Evolutionary conservation across 2,888 invertebrate genomes (phyloP).

Genomic region (Cosmia pyralina): DNA sequence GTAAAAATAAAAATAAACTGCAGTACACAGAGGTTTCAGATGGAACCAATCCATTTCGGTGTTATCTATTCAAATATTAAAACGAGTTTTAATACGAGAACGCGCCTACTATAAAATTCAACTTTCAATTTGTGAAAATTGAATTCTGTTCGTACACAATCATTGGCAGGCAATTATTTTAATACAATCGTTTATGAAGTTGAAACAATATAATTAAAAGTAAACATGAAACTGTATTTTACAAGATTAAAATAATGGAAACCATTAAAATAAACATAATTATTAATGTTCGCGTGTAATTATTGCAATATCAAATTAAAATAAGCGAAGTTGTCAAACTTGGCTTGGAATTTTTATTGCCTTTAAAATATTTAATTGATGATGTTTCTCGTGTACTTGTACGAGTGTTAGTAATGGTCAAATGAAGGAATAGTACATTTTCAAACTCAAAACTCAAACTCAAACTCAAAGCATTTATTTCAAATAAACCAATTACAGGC

Average conservation of each 20-base stretch:
- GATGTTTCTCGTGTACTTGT: not conserved
- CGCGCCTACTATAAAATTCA: constrained; percentile 44
- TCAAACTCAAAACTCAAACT: no score
- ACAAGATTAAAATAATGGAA: constrained; percentile 14
- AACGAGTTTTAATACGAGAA: constrained; percentile 46
- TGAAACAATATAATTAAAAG: constrained; percentile 38
- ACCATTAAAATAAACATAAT: constrained; percentile 13
- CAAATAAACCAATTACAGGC: no score
- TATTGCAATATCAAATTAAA: constrained; percentile 5
- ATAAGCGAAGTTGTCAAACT: not conserved
- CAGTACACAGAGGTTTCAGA: constrained; percentile 22
- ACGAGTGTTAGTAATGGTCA: not conserved
- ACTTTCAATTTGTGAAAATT: constrained; percentile 51
- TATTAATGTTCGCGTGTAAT: constrained; percentile 20
- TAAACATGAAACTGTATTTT: constrained; percentile 16
- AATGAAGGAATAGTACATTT: no score
- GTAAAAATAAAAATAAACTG: constrained; percentile 1
- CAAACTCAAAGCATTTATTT: no score
- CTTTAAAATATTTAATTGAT: not conserved
- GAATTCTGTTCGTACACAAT: constrained; percentile 28
- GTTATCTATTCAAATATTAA: constrained; percentile 52
- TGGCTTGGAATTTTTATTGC: not conserved
- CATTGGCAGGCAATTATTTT: constrained; percentile 38
- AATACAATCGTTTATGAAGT: constrained; percentile 24
- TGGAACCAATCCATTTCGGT: constrained; percentile 51